Evolutionary conservation across 2,888 invertebrate species (phyloP), one percentile per base, ranked within the genome.

Genomic region (Liopterus haemorrhoidalis): DNA sequence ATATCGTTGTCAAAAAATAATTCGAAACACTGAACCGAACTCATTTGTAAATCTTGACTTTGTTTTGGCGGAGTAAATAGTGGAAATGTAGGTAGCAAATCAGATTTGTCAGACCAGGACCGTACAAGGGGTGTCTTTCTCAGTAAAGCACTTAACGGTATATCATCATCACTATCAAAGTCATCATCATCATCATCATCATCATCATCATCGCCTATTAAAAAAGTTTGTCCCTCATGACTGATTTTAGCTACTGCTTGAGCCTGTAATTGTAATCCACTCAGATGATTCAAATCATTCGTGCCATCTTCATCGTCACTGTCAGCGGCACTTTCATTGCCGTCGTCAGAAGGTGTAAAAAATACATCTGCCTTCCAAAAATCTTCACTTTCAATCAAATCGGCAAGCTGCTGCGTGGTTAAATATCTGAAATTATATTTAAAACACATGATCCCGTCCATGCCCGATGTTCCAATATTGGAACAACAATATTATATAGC

Each of bases 331-430:
- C 36, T 36, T 18, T 41, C 21, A 24, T 25, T 25, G 21, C 51
- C 48, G 40, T 51, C 51, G 44, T 51, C 41, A 24, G 49, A 41
- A 47, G 50, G 50, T 14, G 49, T 50, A 30, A 53, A 43, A 35
- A 40, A 53, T 30, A 53, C 32, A 43, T 51, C 51, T 8, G 49
- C 51, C 4, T 31, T 12, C 53, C 49, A 51, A 50, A 53, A 53
- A 15, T 53, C 41, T 30, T 51, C 51, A 49, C 15, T 46, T 47
- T 51, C 49, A 19, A 51, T 51, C 31, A 53, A 33, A 48, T 49
- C 46, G 27, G 38, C 40, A 19, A 49, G 46, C 24, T 49, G 35
- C 37, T 46, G 16, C 9, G 48, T 48, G 6, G 42, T 53, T 43
- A 36, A 24, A 47, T 27, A 49, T 30, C 18, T 40, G 32, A 27